Evolutionary conservation across 2,797 vertebrate genomes (phyloP).

Genomic region (Poeciliopsis presidionis): DNA sequence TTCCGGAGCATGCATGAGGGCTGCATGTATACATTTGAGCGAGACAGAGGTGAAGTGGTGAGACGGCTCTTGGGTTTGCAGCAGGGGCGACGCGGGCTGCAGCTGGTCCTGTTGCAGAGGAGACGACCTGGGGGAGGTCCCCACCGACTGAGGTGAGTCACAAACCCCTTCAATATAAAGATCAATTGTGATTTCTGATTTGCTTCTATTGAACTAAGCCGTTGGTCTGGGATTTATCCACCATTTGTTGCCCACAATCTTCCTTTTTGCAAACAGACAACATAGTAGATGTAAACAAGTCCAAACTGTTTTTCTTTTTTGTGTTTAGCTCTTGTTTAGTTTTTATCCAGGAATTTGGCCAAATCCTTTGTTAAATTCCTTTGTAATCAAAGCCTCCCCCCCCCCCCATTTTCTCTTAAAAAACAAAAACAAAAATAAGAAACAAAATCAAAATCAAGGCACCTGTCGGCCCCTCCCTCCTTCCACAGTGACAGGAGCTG

Average conservation of each 20-base stretch:
- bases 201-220: neutral
- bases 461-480: neutral
- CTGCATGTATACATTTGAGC: conserved; percentile 31
- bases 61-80: conserved; percentile 64
- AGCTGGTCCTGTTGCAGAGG: conserved; percentile 1
- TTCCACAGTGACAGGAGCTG: neutral
- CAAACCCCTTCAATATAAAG: neutral
- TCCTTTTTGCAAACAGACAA: neutral
- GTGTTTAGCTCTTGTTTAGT: neutral
- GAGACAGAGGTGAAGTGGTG: conserved; percentile 52
- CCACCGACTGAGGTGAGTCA: neutral
- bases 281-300: neutral
- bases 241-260: neutral
- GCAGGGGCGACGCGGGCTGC: conserved; percentile 43
- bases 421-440: neutral
- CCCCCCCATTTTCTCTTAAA: neutral
- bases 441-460: neutral
- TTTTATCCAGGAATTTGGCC: neutral
- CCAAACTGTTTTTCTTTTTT: neutral
- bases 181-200: neutral
- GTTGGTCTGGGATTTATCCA: neutral
- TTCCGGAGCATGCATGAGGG: conserved; percentile 19
- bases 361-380: neutral
- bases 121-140: neutral
- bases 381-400: neutral